Percentiles rank a stretch among this genome's conserved stretches.
phyloP scores from a whole-genome alignment of 2,888 invertebrate species.

The Dione vanillae region DNA sequence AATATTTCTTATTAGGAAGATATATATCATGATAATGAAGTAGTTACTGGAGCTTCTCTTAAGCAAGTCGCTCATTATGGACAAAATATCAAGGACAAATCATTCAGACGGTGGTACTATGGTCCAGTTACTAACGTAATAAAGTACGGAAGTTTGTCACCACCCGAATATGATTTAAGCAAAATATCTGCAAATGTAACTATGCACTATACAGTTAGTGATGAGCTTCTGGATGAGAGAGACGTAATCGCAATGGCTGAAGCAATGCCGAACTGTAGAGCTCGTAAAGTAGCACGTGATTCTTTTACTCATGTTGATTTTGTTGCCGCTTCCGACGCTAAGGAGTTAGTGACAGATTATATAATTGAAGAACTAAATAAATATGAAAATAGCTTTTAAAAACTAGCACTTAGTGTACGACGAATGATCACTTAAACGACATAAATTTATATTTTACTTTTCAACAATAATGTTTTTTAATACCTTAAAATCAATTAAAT shows the following conservation, averaged over 20 bases:
- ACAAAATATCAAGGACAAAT: constrained; percentile 49
- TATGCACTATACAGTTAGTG: constrained; percentile 50
- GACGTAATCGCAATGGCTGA: constrained; percentile 50
- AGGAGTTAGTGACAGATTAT: constrained; percentile 46
- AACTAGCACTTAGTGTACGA: no score
- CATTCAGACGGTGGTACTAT: constrained; percentile 51
- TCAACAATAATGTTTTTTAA: no score
- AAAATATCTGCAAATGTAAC: constrained; percentile 46
- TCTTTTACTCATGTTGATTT: constrained; percentile 50
- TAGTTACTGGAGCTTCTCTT: constrained; percentile 47
- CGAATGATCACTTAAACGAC: no score
- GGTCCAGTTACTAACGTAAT: constrained; percentile 45
- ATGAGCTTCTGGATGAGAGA: constrained; percentile 46
- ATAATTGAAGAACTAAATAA: no score
- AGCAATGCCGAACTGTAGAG: constrained; percentile 45
- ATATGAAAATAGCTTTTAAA: no score
- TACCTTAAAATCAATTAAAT: no score
- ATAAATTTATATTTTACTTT: no score
- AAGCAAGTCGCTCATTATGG: constrained; percentile 54
- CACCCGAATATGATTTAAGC: constrained; percentile 47
- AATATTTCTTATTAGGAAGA: not conserved
- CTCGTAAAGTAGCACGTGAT: constrained; percentile 45
- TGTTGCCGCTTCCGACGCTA: constrained; percentile 44
- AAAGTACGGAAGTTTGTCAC: constrained; percentile 43
- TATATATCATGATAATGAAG: not conserved